Percentiles rank a stretch among this genome's conserved stretches.
Evolutionary conservation across 2,113 vertebrate species (phyloP).

Genomic region (Pelvicachromis taeniatus): DNA sequence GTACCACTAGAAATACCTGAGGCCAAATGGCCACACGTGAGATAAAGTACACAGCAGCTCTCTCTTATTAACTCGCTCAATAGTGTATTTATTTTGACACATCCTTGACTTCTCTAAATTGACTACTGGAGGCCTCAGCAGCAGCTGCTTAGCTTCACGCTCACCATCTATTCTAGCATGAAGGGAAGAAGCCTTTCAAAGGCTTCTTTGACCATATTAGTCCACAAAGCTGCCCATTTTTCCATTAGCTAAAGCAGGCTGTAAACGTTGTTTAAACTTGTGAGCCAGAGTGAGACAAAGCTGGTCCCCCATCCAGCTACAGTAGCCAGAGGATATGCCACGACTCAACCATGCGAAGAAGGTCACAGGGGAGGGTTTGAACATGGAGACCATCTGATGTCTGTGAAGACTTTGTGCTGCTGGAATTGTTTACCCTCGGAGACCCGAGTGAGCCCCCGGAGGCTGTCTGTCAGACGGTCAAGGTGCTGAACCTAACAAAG

Average conservation of each 20-base stretch:
- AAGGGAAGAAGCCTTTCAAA: slow-evolving; percentile 36
- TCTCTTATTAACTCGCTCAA: slow-evolving; percentile 14
- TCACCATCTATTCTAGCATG: slow-evolving; percentile 39
- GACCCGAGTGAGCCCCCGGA: neutral
- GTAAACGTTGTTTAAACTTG: slow-evolving; percentile 53
- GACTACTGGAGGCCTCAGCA: slow-evolving; percentile 43
- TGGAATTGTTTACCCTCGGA: slow-evolving; percentile 41
- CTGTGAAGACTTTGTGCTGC: neutral
- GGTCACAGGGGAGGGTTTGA: neutral
- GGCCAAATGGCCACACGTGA: slow-evolving; percentile 37
- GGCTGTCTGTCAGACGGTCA: slow-evolving; percentile 54
- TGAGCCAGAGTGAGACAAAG: slow-evolving; percentile 15
- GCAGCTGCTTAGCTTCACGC: slow-evolving; percentile 60
- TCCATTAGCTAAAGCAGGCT: slow-evolving; percentile 56
- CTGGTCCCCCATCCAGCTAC: slow-evolving; percentile 27
- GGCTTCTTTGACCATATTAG: slow-evolving; percentile 67
- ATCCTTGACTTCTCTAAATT: slow-evolving; percentile 64
- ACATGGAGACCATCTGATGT: neutral
- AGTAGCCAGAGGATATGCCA: neutral
- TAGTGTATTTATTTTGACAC: slow-evolving; percentile 69
- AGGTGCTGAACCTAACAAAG: slow-evolving; percentile 40
- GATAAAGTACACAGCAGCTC: slow-evolving; percentile 45
- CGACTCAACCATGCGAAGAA: neutral
- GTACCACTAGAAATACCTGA: neutral
- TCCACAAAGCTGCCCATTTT: slow-evolving; percentile 54